phyloP scores from a whole-genome alignment of 2,888 invertebrate species.

The Hydraecia micacea region DNA sequence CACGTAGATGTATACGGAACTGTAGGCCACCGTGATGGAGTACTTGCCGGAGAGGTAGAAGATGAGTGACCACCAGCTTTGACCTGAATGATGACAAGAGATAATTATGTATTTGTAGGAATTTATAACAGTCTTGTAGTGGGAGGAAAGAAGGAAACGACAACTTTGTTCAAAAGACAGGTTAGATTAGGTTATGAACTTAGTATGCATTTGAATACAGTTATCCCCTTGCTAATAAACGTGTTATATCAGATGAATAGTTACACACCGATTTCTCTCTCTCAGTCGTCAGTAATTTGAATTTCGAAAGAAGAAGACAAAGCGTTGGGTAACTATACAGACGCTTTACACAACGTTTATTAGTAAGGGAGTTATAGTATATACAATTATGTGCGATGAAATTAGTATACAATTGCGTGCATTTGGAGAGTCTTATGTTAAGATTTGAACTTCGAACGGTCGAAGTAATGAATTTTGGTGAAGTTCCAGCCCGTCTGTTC shows the following conservation, averaged over 20 bases:
- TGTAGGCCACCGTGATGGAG: conserved; percentile 92
- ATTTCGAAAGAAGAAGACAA: no score
- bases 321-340: no score
- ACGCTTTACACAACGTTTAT: no score
- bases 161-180: background rate
- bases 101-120: background rate
- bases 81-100: conserved; percentile 69
- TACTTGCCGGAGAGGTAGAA: conserved; percentile 92
- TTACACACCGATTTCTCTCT: no score
- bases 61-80: conserved; percentile 85
- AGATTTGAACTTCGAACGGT: background rate
- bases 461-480: background rate
- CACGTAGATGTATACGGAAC: conserved; percentile 92
- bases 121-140: background rate
- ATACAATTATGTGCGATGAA: no score
- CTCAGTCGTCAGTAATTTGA: no score
- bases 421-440: background rate
- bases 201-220: background rate
- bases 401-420: background rate
- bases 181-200: background rate
- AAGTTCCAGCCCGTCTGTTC: no score
- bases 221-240: no score
- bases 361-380: no score
- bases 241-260: no score
- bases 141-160: background rate